Conservation (phyloP, 2,888 invertebrate species). For the Torymus tubicola region DNA sequence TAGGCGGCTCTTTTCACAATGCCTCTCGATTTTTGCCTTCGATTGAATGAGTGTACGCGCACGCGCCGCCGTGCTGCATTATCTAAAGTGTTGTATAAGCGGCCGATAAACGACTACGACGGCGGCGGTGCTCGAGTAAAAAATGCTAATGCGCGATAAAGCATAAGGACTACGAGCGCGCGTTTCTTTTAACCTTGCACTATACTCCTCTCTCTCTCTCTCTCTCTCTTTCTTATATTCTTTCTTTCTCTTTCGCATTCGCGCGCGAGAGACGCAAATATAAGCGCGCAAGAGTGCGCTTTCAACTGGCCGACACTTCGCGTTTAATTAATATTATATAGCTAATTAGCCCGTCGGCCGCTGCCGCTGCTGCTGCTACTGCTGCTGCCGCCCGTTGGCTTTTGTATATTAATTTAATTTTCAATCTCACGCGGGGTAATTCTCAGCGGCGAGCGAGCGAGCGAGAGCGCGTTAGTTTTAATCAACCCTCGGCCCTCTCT, state of each 20-base stretch:
- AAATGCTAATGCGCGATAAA: slow-evolving; percentile 18
- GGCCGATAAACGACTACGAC: background rate
- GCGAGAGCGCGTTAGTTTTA: slow-evolving; percentile 66
- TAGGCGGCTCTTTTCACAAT: too few relatives aligned
- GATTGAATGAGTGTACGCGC: background rate
- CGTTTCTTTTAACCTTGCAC: background rate
- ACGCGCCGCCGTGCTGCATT: background rate
- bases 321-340: slow-evolving; percentile 76
- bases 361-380: background rate
- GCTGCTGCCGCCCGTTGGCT: slow-evolving; percentile 60
- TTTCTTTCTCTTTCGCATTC: too few relatives aligned
- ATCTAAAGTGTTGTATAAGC: slow-evolving; percentile 16
- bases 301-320: slow-evolving; percentile 35
- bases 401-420: slow-evolving; percentile 77
- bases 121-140: background rate
- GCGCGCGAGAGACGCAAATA: background rate
- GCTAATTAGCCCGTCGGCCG: slow-evolving; percentile 74
- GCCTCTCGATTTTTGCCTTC: background rate
- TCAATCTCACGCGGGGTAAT: slow-evolving; percentile 76
- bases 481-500: slow-evolving; percentile 66
- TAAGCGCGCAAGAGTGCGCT: background rate
- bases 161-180: background rate
- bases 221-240: too few relatives aligned
- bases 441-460: slow-evolving; percentile 63
- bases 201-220: too few relatives aligned